Conservation (phyloP, 2,888 invertebrate genomes). For the Ochlodes sylvanus region DNA sequence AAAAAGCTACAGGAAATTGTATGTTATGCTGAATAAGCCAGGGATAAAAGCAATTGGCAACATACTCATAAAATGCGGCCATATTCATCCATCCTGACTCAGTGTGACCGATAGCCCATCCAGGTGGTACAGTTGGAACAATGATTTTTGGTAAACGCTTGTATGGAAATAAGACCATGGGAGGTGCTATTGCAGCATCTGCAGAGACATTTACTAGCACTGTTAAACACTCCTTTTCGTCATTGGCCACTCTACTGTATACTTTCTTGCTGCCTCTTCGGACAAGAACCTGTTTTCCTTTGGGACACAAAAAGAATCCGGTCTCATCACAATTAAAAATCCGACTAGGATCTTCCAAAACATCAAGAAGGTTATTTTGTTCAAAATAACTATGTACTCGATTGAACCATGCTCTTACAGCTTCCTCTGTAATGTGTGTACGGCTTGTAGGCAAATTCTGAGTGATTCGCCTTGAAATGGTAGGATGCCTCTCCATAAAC, state of each 20-base stretch:
- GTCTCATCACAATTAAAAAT: conserved; percentile 44
- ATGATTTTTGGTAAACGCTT: conserved; percentile 40
- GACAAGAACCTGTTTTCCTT: conserved; percentile 43
- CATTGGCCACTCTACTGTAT: conserved; percentile 41
- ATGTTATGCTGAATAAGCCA: conserved; percentile 45
- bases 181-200: conserved; percentile 40
- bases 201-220: conserved; percentile 45
- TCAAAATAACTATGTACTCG: conserved; percentile 42
- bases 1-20: conserved; percentile 44
- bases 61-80: conserved; percentile 46
- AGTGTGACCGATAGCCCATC: conserved; percentile 41
- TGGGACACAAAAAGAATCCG: conserved; percentile 42
- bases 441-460: conserved; percentile 42
- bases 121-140: conserved; percentile 34
- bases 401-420: conserved; percentile 42
- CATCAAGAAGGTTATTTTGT: conserved; percentile 41
- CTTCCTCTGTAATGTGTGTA: conserved; percentile 43
- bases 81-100: conserved; percentile 46
- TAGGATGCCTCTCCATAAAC: conserved; percentile 45
- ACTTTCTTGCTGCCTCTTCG: conserved; percentile 43
- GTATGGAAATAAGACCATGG: conserved; percentile 42
- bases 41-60: conserved; percentile 44
- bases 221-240: conserved; percentile 46
- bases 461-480: conserved; percentile 41
- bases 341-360: conserved; percentile 37